These are phyloP conservation scores for Dasypolia templi DNA, from an alignment of 2,888 invertebrate species.

Conservation along the genomic window DNA sequence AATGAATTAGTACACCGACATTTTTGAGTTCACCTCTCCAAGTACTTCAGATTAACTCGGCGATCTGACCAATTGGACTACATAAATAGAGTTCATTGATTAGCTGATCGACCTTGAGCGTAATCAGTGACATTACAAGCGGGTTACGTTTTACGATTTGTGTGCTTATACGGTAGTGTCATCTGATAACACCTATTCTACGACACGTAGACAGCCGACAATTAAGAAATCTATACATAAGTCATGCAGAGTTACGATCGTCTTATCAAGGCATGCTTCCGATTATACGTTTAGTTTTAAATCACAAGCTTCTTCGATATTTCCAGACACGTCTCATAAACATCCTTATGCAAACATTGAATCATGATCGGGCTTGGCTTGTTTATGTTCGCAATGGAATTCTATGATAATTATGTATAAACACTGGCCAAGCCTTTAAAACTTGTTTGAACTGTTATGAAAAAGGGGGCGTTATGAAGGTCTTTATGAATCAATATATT, in stretches of 20 bases:
- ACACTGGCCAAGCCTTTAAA: slow-evolving; percentile 52
- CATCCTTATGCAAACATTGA: slow-evolving; percentile 61
- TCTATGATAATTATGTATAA: slow-evolving; percentile 56
- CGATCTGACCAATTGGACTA: slow-evolving; percentile 35
- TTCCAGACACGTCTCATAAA: slow-evolving; percentile 39
- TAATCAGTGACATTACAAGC: slow-evolving; percentile 80
- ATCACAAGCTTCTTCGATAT: slow-evolving; percentile 20
- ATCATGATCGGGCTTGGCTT: slow-evolving; percentile 49
- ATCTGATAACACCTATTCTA: slow-evolving; percentile 63
- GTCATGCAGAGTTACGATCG: not conserved
- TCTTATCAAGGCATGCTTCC: not conserved
- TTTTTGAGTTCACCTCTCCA: slow-evolving; percentile 5
- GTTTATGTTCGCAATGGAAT: slow-evolving; percentile 45
- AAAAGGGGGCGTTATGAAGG: slow-evolving; percentile 44
- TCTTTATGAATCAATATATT: slow-evolving; percentile 17
- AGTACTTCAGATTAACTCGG: slow-evolving; percentile 7
- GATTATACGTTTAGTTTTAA: slow-evolving; percentile 9
- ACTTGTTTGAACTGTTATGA: slow-evolving; percentile 52
- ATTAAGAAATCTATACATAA: too few relatives aligned
- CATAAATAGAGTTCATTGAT: slow-evolving; percentile 44
- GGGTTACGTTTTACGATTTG: slow-evolving; percentile 68
- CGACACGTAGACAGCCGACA: slow-evolving; percentile 41
- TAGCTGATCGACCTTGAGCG: slow-evolving; percentile 41
- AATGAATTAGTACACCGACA: not conserved
- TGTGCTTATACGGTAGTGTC: slow-evolving; percentile 57